phyloP scores from a whole-genome alignment of 2,797 vertebrate genomes.

The Rhadinocentrus ornatus region DNA sequence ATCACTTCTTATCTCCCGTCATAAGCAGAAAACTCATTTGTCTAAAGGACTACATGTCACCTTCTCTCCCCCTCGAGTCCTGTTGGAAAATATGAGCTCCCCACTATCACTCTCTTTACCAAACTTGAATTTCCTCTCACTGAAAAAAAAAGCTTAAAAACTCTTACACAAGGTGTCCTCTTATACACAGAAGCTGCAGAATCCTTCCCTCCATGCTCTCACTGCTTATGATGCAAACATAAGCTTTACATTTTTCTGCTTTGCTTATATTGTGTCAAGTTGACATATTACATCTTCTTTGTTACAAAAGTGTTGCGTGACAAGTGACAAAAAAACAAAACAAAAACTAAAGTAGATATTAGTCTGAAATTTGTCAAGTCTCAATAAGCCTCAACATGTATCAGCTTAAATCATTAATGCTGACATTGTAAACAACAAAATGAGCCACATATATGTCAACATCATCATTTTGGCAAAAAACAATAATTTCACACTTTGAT shows the following conservation, averaged over 20 bases:
- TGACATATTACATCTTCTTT: constrained; percentile 17
- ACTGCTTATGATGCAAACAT: constrained; percentile 43
- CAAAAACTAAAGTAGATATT: too few species aligned
- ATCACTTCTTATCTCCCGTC: constrained; percentile 51
- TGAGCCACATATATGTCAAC: too few species aligned
- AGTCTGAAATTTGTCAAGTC: too few species aligned
- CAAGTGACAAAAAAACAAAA: not conserved
- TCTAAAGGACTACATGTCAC: constrained; percentile 37
- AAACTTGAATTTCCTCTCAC: constrained; percentile 13
- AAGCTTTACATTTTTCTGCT: constrained; percentile 31
- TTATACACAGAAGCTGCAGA: constrained; percentile 22
- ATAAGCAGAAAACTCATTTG: constrained; percentile 40
- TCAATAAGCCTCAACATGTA: too few species aligned
- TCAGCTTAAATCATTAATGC: too few species aligned
- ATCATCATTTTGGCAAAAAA: too few species aligned
- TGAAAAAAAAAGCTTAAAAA: not conserved
- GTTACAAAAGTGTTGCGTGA: not conserved
- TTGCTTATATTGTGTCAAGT: constrained; percentile 33
- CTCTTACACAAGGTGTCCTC: constrained; percentile 18
- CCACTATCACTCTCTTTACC: not conserved
- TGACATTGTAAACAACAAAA: too few species aligned
- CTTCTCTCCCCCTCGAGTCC: constrained; percentile 11
- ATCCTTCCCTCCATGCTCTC: not conserved
- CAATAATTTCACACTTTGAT: too few species aligned
- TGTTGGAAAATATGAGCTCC: constrained; percentile 24